These are phyloP conservation scores for Glomeris maerens DNA, from an alignment of 1,140 invertebrate genomes.

Conservation along the genomic window DNA sequence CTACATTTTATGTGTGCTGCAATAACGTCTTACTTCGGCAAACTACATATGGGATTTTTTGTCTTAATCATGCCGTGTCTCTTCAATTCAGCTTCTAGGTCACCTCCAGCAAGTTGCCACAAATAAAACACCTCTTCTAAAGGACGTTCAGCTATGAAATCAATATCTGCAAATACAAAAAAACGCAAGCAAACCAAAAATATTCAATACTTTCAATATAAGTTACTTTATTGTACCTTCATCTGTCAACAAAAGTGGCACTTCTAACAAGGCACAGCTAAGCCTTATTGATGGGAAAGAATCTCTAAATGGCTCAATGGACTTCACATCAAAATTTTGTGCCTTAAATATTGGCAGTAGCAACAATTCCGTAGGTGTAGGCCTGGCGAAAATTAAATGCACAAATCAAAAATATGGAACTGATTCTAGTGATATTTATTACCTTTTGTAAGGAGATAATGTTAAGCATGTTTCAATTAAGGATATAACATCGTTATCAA, in stretches of 20 bases:
- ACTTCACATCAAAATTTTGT: constrained; percentile 12
- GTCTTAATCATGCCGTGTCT: constrained; percentile 73
- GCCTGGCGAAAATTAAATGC: constrained; percentile 19
- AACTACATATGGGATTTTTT: constrained; percentile 36
- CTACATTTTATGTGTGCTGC: not conserved
- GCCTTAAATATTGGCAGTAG: constrained; percentile 23
- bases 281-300: not conserved
- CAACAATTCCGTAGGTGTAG: constrained; percentile 20
- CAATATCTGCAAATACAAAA: constrained; percentile 19
- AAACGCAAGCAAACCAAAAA: constrained; percentile 7
- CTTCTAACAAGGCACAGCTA: not conserved
- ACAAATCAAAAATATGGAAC: not conserved
- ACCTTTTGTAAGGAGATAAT: constrained; percentile 17
- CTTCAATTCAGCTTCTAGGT: constrained; percentile 76
- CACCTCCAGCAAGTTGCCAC: constrained; percentile 89
- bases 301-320: not conserved
- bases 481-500: constrained; percentile 9
- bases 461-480: constrained; percentile 22
- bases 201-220: not conserved
- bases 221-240: too few species aligned
- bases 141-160: constrained; percentile 38
- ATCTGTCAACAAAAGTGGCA: too few species aligned
- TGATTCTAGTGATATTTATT: not conserved
- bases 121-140: constrained; percentile 78
- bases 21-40: constrained; percentile 33